Percentiles rank a stretch among this genome's conserved stretches.
phyloP scores from a whole-genome alignment of 2,113 vertebrate genomes.

The Mormyrus iriodes region DNA sequence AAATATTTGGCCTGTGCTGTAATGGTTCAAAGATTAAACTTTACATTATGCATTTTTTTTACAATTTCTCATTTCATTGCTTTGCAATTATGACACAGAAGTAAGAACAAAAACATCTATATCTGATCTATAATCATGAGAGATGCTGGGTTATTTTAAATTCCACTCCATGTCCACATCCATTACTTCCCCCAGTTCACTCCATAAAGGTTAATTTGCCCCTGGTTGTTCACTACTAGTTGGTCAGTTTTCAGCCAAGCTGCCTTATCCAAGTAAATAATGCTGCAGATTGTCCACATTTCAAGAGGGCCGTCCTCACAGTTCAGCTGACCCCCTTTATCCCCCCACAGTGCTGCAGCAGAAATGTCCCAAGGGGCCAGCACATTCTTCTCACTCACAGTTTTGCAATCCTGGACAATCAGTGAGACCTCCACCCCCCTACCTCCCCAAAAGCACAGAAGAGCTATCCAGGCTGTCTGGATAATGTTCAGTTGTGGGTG shows the following conservation, averaged over 20 bases:
- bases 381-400: slow-evolving; percentile 56
- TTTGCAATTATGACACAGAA: not conserved
- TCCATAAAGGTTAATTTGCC: too few relatives aligned
- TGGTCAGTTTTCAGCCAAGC: not conserved
- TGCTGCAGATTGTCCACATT: slow-evolving; percentile 11
- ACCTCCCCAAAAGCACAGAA: slow-evolving; percentile 28
- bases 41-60: slow-evolving; percentile 41
- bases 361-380: slow-evolving; percentile 52
- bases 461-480: slow-evolving; percentile 51
- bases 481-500: slow-evolving; percentile 48
- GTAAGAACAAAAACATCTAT: not conserved
- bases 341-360: slow-evolving; percentile 46
- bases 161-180: not conserved
- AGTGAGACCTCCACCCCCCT: slow-evolving; percentile 22
- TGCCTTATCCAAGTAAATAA: slow-evolving; percentile 13
- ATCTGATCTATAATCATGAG: not conserved
- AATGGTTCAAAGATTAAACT: slow-evolving; percentile 48
- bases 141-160: not conserved
- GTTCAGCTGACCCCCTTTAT: slow-evolving; percentile 30
- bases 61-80: slow-evolving; percentile 21
- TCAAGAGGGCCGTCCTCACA: not conserved
- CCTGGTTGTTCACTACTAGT: not conserved
- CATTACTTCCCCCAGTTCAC: not conserved
- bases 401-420: slow-evolving; percentile 64
- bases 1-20: slow-evolving; percentile 51